Base-by-base conservation (phyloP, 1,140 invertebrate species). In the Brachionus paranguensis region DNA sequence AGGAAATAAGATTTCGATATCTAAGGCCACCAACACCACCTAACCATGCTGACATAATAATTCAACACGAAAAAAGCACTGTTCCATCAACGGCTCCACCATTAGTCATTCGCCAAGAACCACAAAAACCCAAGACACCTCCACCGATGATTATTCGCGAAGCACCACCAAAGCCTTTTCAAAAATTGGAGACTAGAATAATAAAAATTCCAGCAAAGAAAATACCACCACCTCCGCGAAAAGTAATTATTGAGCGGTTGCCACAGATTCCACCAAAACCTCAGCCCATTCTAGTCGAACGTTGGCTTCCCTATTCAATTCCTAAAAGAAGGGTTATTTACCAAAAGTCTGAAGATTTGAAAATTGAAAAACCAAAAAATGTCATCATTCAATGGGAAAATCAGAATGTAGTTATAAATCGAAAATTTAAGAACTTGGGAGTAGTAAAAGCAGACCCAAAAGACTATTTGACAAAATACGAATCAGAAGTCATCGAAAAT, bases 201-300 rank as follows among this genome's bases (percentile, higher is more conserved):
- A 47, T 83, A 20, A 70, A 27, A 64, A 53, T 68, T 27, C 29
- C 43, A 14, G 60, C 14, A 20, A 68, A 68, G 11, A 64, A 53
- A 60, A 33, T 68, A 47, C 72, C 72, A 41, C 84, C 84, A 55
- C 84, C 84, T 43, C 84, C 84, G 7, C 12, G 84, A 14, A 64
- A 70, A 78, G 72, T 84, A 43, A 84, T 84, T 45, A 79, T 84
- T 65, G 84, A 84, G 37, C 17, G 65, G 0, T 14, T 84, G 8
- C 72, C 72, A 53, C 47, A 60, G 37, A 41, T 84, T 33, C 84
- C 84, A 53, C 8, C 72, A 14, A 84, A 84, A 70, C 84, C 84
- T 33, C 72, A 68, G n/a, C 33, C 72, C 12, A 29, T 84, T 11
- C 33, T 84, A 65, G 50, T 84, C 8, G 84, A 84, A 84, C 72